These are phyloP conservation scores for Neuroterus valhalla DNA, from an alignment of 1,140 invertebrate genomes.

Conservation along the genomic window DNA sequence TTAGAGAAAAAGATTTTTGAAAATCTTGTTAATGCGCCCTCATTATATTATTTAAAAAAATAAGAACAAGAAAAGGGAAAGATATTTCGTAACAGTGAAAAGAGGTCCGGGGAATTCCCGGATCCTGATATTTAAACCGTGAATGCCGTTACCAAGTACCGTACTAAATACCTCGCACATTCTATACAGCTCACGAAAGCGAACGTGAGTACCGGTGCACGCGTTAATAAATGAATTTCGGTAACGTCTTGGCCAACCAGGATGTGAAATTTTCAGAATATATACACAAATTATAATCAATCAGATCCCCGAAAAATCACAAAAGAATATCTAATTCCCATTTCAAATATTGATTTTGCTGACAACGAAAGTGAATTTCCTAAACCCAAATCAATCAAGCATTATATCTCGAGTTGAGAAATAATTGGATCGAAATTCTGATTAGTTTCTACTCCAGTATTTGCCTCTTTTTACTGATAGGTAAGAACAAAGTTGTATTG, in stretches of 20 bases:
- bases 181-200: slow-evolving; percentile 14
- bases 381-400: too few relatives aligned
- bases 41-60: slow-evolving; percentile 6
- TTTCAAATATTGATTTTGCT: too few relatives aligned
- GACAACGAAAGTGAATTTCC: too few relatives aligned
- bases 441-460: too few relatives aligned
- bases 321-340: background rate
- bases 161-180: slow-evolving; percentile 28
- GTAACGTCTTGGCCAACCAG: background rate
- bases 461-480: too few relatives aligned
- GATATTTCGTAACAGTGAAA: slow-evolving; percentile 26
- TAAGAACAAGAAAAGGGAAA: slow-evolving; percentile 23
- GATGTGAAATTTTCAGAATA: background rate
- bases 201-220: slow-evolving; percentile 26
- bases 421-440: too few relatives aligned
- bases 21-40: background rate
- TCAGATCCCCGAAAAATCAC: background rate
- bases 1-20: too few relatives aligned
- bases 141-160: slow-evolving; percentile 30
- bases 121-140: slow-evolving; percentile 28
- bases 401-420: too few relatives aligned
- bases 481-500: too few relatives aligned
- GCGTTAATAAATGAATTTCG: background rate
- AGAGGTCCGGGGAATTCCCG: slow-evolving; percentile 18
- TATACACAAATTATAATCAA: background rate